Percentiles rank a stretch among this genome's conserved stretches.
Evolutionary conservation across 2,113 vertebrate species (phyloP).

Genomic region (Phocoena sinus): DNA sequence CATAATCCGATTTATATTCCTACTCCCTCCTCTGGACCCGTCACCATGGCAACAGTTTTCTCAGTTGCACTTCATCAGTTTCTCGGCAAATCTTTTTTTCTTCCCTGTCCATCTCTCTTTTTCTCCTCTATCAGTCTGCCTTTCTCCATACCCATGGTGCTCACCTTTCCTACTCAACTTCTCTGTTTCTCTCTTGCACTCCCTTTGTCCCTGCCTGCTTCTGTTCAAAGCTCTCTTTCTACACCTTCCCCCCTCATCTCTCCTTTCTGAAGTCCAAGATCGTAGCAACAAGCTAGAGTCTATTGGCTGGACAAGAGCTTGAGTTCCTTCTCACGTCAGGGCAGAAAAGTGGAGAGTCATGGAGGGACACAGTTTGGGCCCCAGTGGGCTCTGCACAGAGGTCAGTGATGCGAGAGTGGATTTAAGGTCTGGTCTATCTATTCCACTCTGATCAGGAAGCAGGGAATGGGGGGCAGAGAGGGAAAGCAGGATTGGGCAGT

Average conservation of each 20-base stretch:
- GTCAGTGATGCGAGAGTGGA: neutral
- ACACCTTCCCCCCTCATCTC: neutral
- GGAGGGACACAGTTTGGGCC: neutral
- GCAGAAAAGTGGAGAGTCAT: neutral
- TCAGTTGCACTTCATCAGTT: conserved; percentile 83
- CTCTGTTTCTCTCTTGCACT: neutral
- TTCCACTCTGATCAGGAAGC: neutral
- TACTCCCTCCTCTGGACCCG: conserved; percentile 87
- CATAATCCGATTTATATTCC: conserved; percentile 90
- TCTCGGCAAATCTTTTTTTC: conserved; percentile 63
- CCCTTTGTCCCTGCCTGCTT: neutral
- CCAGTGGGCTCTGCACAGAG: neutral
- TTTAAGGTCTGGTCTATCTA: neutral
- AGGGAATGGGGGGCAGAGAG: neutral
- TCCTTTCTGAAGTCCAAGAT: neutral
- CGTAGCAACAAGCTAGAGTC: neutral
- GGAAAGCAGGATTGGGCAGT: neutral
- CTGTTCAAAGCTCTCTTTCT: neutral
- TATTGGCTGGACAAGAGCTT: neutral
- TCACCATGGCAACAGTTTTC: conserved; percentile 95
- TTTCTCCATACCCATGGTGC: neutral
- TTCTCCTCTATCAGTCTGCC: neutral
- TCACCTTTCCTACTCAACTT: neutral
- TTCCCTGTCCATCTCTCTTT: neutral
- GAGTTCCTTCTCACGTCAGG: neutral